Base-by-base conservation (phyloP, 2,797 vertebrate species). In the Tachyglossus aculeatus region DNA sequence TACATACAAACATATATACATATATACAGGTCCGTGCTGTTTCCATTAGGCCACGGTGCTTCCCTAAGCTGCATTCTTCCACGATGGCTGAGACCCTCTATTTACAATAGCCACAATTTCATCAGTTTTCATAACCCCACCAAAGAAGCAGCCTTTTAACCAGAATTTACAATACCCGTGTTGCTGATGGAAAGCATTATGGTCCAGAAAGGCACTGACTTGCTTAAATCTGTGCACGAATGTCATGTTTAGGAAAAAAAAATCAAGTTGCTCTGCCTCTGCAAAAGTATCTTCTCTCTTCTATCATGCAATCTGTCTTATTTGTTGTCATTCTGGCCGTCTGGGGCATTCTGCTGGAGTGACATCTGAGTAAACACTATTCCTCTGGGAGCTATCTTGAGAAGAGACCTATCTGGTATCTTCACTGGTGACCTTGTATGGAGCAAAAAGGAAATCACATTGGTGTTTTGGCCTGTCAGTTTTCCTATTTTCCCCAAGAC, bases 401-500 rank as follows among this genome's bases (percentile, higher is more conserved):
- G 37, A 34, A 14, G 32, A 48, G 22, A 6, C 0, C 19, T n/a
- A n/a, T n/a, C n/a, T n/a, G n/a, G n/a, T 13, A 72, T 66, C 44
- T 31, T 16, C 33, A 21, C 16, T 38, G 15, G 57, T 25, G 59
- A 64, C 37, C 79, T 68, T 37, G 15, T 55, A 44, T 25, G 60
- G 48, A 74, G 38, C 24, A 45, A 50, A 71, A 69, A 21, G 55
- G 52, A 51, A 71, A 10, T 9, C 21, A n/a, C 54, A 58, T 32
- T 8, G 0, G 72, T 64, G 58, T n/a, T 68, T 78, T 3, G 75
- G 65, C 64, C 54, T 36, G 50, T 78, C 59, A 48, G 55, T 86
- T 69, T 84, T 89, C 84, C 69, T 75, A 55, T 50, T 79, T 68
- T 82, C 45, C 71, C 73, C 47, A 82, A 78, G 83, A 78, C 19